Percentiles rank a stretch among this genome's conserved stretches.
These are phyloP conservation scores for Polypedilum vanderplanki DNA, from an alignment of 1,140 invertebrate species.

Conservation along the genomic window DNA sequence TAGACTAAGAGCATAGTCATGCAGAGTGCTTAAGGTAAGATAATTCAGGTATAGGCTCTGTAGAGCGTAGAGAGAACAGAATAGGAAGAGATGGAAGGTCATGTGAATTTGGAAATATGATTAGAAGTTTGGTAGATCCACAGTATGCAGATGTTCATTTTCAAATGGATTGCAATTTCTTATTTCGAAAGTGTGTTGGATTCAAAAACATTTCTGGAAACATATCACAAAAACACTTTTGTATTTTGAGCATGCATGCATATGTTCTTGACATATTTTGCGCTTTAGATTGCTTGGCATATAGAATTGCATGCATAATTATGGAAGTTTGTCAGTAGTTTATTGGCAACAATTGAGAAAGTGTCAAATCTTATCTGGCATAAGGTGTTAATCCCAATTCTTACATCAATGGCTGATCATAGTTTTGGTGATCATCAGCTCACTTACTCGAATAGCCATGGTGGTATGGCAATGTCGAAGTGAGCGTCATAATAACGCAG, in stretches of 20 bases:
- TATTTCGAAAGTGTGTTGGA: not conserved
- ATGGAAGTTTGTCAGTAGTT: not conserved
- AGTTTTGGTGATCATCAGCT: too few relatives aligned
- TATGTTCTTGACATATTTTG: not conserved
- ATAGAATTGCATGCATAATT: slow-evolving; percentile 1
- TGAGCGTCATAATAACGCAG: slow-evolving; percentile 73
- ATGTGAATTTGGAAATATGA: too few relatives aligned
- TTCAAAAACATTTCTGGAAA: not conserved
- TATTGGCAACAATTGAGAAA: not conserved
- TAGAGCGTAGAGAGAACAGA: too few relatives aligned
- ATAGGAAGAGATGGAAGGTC: too few relatives aligned
- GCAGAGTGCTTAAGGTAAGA: too few relatives aligned
- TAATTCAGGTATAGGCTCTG: too few relatives aligned
- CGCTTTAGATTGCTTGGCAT: not conserved
- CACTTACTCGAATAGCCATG: slow-evolving; percentile 65
- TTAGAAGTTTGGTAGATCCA: too few relatives aligned
- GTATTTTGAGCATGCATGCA: too few relatives aligned
- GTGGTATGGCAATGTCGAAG: slow-evolving; percentile 75
- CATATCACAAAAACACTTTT: not conserved
- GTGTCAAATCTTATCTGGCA: slow-evolving; percentile 57
- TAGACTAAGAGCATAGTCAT: too few relatives aligned
- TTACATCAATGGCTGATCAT: slow-evolving; percentile 55
- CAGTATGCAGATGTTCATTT: too few relatives aligned
- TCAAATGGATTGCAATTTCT: not conserved
- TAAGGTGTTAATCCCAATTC: slow-evolving; percentile 59